phyloP scores from a whole-genome alignment of 2,113 vertebrate genomes.

The Cavia porcellus region DNA sequence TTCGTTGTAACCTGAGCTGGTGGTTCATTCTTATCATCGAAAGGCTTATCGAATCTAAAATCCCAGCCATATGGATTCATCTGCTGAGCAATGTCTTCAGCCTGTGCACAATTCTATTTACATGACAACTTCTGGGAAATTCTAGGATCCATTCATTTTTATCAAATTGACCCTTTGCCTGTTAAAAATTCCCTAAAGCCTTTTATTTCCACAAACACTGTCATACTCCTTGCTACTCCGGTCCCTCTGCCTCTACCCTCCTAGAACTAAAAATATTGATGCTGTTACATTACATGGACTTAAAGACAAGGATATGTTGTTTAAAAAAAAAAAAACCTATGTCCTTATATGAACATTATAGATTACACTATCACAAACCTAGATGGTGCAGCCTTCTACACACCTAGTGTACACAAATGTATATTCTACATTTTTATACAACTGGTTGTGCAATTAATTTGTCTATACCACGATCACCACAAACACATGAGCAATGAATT shows the following conservation, averaged over 20 bases:
- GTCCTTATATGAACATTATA: not conserved
- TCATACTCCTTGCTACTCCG: not conserved
- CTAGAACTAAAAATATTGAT: not conserved
- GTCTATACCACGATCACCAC: not conserved
- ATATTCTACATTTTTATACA: not conserved
- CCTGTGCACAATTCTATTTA: not conserved
- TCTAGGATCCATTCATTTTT: constrained; percentile 24
- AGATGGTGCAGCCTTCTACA: not conserved
- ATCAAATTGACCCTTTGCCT: not conserved
- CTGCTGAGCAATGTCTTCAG: not conserved
- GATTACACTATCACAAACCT: not conserved
- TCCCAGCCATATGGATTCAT: not conserved
- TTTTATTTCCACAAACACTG: not conserved
- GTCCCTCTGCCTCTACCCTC: not conserved
- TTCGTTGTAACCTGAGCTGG: not conserved
- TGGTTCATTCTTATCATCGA: not conserved
- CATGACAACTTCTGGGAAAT: not conserved
- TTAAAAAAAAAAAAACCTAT: too few species aligned
- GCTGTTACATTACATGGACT: not conserved
- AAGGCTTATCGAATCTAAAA: constrained; percentile 31
- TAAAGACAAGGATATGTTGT: not conserved
- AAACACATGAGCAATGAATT: not conserved
- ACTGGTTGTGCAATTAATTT: not conserved
- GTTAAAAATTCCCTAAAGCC: not conserved
- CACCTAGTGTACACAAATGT: not conserved